Evolutionary conservation across 2,113 vertebrate species (phyloP).

Genomic region (Collichthys lucidus): DNA sequence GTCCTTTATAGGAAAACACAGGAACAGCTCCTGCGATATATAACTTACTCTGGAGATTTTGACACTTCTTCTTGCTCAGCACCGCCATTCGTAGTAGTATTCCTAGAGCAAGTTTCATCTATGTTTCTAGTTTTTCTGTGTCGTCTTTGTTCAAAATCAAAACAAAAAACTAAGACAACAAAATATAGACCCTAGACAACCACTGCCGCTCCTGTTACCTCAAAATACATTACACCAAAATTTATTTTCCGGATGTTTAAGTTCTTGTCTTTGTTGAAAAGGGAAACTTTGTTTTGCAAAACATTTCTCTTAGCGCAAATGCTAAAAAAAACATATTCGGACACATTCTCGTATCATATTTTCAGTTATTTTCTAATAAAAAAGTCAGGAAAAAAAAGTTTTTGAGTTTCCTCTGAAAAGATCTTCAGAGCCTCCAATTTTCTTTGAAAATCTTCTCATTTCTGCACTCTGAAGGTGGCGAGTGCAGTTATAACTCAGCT

Average conservation of each 20-base stretch:
- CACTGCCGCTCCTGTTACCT: neutral
- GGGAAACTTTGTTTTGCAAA: neutral
- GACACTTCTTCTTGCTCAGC: neutral
- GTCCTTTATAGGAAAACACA: slow-evolving; percentile 28
- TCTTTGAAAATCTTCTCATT: slow-evolving; percentile 27
- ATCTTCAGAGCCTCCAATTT: slow-evolving; percentile 5
- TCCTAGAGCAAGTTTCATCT: neutral
- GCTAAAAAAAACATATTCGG: neutral
- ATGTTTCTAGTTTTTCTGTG: neutral
- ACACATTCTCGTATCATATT: slow-evolving; percentile 17
- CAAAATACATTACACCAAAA: neutral
- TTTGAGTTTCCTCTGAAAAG: slow-evolving; percentile 13
- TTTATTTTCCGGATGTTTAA: neutral
- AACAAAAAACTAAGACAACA: neutral
- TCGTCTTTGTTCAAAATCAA: neutral
- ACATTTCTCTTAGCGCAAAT: slow-evolving; percentile 9
- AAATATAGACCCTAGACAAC: no score
- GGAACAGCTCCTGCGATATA: slow-evolving; percentile 14
- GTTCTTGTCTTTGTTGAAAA: neutral
- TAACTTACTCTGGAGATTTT: slow-evolving; percentile 20
- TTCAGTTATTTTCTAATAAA: slow-evolving; percentile 11
- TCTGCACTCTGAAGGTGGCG: slow-evolving; percentile 11
- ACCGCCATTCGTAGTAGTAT: neutral
- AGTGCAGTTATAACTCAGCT: slow-evolving; percentile 15
- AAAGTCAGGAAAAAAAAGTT: slow-evolving; percentile 4